Conservation (phyloP, 2,888 invertebrate genomes). For the Apoda limacodes region DNA sequence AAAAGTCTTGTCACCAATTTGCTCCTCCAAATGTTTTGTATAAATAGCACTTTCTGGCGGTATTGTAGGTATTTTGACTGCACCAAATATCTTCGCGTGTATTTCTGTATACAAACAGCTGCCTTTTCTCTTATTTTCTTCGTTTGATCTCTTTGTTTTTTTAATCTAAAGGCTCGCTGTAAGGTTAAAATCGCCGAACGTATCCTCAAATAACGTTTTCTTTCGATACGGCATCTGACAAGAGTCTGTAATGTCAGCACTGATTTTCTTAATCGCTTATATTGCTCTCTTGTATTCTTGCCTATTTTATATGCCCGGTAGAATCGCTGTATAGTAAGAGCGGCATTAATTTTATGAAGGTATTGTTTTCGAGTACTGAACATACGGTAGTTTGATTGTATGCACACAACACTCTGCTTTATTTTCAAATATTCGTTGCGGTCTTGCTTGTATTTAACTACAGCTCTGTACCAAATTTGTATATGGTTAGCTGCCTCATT, state of each 20-base stretch:
- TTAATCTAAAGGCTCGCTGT: slow-evolving; percentile 48
- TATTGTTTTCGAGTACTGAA: slow-evolving; percentile 31
- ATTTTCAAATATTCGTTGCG: slow-evolving; percentile 31
- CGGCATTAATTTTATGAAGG: slow-evolving; percentile 22
- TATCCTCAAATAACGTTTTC: slow-evolving; percentile 33
- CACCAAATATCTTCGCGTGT: slow-evolving; percentile 37
- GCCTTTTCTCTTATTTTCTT: slow-evolving; percentile 30
- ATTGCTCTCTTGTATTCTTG: slow-evolving; percentile 24
- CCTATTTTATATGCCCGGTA: slow-evolving; percentile 36
- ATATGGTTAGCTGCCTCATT: slow-evolving; percentile 37
- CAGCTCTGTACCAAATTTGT: slow-evolving; percentile 45
- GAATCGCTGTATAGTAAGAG: slow-evolving; percentile 31
- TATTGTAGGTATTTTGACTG: slow-evolving; percentile 34
- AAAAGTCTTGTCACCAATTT: slow-evolving; percentile 40
- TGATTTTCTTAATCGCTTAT: slow-evolving; percentile 18
- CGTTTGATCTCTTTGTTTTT: slow-evolving; percentile 24
- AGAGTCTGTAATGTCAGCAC: slow-evolving; percentile 30
- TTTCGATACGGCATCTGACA: slow-evolving; percentile 33
- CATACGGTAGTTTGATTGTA: slow-evolving; percentile 51
- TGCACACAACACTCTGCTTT: slow-evolving; percentile 29
- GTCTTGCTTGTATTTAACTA: slow-evolving; percentile 29
- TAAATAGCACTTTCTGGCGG: slow-evolving; percentile 30
- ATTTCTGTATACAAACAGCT: slow-evolving; percentile 43
- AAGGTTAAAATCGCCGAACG: slow-evolving; percentile 32
- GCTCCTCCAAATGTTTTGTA: slow-evolving; percentile 55